Percentiles rank a stretch among this genome's conserved stretches.
Evolutionary conservation across 1,140 invertebrate species (phyloP).

Genomic region (Heliothis subflexa): DNA sequence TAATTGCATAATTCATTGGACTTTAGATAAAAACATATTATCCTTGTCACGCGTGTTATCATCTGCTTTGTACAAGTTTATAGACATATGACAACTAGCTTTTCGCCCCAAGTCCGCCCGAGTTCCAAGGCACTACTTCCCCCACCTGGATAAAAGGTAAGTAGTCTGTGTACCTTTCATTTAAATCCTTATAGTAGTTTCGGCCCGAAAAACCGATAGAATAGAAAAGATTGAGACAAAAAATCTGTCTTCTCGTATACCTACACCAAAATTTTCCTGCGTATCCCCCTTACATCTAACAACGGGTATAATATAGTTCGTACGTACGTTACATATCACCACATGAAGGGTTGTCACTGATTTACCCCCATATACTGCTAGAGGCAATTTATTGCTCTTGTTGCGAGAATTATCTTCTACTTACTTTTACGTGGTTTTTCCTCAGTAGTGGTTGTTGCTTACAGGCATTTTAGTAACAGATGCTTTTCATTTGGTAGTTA

Average conservation of each 20-base stretch:
- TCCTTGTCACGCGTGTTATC: too few species aligned
- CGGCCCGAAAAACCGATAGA: too few species aligned
- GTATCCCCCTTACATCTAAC: neutral
- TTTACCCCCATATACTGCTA: constrained; percentile 3
- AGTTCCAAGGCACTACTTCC: too few species aligned
- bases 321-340: neutral
- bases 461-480: neutral
- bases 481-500: neutral
- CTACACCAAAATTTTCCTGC: neutral
- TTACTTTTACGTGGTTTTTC: constrained; percentile 2
- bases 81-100: too few species aligned
- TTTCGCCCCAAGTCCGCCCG: too few species aligned
- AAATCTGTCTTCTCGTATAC: neutral
- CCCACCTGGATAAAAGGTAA: too few species aligned
- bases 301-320: neutral
- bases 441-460: neutral
- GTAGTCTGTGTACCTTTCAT: too few species aligned
- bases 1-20: too few species aligned
- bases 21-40: too few species aligned
- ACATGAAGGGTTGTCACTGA: neutral
- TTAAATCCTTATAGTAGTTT: too few species aligned
- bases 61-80: too few species aligned
- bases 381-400: constrained; percentile 14
- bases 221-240: too few species aligned
- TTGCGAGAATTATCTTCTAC: constrained; percentile 1